Base-by-base conservation (phyloP, 2,888 invertebrate genomes). In the Lypha dubia region DNA sequence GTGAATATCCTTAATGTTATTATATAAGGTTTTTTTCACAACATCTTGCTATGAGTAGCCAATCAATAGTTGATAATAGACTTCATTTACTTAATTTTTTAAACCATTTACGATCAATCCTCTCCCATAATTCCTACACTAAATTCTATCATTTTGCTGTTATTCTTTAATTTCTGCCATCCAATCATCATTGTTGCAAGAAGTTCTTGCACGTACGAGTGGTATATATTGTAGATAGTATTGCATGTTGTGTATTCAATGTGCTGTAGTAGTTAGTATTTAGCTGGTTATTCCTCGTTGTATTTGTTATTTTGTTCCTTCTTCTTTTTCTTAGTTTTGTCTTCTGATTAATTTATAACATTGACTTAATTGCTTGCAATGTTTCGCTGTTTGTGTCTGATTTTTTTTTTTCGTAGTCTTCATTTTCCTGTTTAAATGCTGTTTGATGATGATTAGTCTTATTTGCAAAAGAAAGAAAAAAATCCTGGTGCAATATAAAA, bases 261-360 rank as follows among this genome's bases (percentile, higher is more conserved):
- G 24, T 22, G 44, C 56, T 81, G 51, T 56, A 24, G 70, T 70
- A 17, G 73, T 71, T 32, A 46, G 46, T 41, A 63, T 41, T 62
- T 53, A 41, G 13, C 49, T 65, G 24, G 65, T 46, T 60, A 56
- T n/a, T n/a, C n/a, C n/a, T n/a, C n/a, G 35, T 49, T 22, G 68
- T 67, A 11, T 38, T 41, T 20, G 6, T 22, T 58, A n/a, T n/a
- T n/a, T n/a, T n/a, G n/a, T n/a, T n/a, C n/a, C n/a, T n/a, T n/a
- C n/a, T n/a, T n/a, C 84, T 86, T 11, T 65, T 83, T 65, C 44
- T 67, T 56, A 41, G n/a, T 67, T 49, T 67, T 70, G 58, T 49
- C 38, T 85, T 87, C 87, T 88, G 89, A 89, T 88, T 88, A 88
- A 89, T 88, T 89, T 89, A 89, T 89, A 87, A 88, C 88, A 86